Percentiles rank a stretch among this genome's conserved stretches.
Evolutionary conservation across 2,113 vertebrate species (phyloP).

Genomic region (Noturus placidus): DNA sequence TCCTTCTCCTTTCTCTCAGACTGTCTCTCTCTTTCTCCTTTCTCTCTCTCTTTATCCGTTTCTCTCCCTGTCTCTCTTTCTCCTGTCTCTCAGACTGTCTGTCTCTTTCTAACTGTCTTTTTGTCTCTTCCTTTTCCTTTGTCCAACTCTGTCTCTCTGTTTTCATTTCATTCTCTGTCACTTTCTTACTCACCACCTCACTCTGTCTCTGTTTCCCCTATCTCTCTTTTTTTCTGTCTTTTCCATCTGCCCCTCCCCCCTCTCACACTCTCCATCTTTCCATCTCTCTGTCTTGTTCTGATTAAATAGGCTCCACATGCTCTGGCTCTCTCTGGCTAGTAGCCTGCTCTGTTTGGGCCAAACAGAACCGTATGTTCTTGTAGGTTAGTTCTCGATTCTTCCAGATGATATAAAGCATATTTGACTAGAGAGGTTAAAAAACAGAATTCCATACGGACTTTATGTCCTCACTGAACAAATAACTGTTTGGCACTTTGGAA

Average conservation of each 20-base stretch:
- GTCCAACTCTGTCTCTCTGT: neutral
- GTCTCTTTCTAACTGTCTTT: neutral
- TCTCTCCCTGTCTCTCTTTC: neutral
- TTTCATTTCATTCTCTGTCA: neutral
- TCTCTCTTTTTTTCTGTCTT: neutral
- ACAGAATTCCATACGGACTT: neutral
- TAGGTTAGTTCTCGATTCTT: neutral
- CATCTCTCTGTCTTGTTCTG: slow-evolving; percentile 43
- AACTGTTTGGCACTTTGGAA: neutral
- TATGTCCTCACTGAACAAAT: neutral
- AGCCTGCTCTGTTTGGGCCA: slow-evolving; percentile 17
- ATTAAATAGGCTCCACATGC: slow-evolving; percentile 68
- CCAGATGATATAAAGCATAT: neutral
- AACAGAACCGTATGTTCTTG: slow-evolving; percentile 16
- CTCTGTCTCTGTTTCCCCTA: neutral
- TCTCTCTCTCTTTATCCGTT: neutral
- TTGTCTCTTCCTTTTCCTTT: neutral
- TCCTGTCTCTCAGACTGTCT: neutral
- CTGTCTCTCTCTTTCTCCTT: neutral
- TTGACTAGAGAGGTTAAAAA: neutral
- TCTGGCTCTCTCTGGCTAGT: neutral
- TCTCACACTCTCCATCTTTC: slow-evolving; percentile 42
- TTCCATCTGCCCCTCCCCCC: neutral
- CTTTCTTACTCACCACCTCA: neutral
- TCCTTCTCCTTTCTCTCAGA: neutral